A percentile compares a stretch with the other conserved stretches of the same genome.
Conservation (phyloP, 2,797 vertebrate species). For the Ceryle rudis region DNA sequence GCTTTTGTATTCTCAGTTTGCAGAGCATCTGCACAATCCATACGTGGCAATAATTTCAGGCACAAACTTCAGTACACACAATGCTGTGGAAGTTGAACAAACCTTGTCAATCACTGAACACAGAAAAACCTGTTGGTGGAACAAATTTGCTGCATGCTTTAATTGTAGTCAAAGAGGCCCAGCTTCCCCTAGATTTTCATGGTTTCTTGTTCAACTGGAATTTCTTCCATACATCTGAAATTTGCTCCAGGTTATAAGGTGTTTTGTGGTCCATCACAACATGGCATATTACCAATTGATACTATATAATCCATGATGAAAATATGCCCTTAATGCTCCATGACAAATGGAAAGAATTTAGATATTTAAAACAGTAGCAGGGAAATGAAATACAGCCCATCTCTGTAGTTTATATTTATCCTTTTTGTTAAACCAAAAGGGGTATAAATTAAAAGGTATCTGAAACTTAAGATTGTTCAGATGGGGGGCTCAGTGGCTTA, state of each 20-base stretch:
- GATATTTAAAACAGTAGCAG: constrained; percentile 1
- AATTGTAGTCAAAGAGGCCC: constrained; percentile 41
- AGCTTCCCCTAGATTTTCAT: constrained; percentile 38
- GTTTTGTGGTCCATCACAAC: constrained; percentile 9
- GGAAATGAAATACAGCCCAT: background rate
- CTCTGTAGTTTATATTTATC: background rate
- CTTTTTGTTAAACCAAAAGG: background rate
- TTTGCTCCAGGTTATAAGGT: constrained; percentile 28
- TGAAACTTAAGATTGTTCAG: background rate
- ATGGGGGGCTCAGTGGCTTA: background rate
- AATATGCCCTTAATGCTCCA: constrained; percentile 19
- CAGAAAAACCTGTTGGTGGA: constrained; percentile 45
- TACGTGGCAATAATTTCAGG: constrained; percentile 10
- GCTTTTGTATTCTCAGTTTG: background rate
- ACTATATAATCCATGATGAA: background rate
- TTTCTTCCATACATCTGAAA: constrained; percentile 13
- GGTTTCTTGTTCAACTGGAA: background rate
- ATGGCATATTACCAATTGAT: constrained; percentile 7
- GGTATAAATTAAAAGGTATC: background rate
- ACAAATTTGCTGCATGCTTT: constrained; percentile 51
- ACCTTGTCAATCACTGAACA: constrained; percentile 24
- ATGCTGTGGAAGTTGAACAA: background rate
- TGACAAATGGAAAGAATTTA: constrained; percentile 28
- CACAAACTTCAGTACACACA: background rate
- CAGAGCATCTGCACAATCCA: background rate